Conservation (phyloP, 1,140 invertebrate species). For the Drosophila pseudoananassae region DNA sequence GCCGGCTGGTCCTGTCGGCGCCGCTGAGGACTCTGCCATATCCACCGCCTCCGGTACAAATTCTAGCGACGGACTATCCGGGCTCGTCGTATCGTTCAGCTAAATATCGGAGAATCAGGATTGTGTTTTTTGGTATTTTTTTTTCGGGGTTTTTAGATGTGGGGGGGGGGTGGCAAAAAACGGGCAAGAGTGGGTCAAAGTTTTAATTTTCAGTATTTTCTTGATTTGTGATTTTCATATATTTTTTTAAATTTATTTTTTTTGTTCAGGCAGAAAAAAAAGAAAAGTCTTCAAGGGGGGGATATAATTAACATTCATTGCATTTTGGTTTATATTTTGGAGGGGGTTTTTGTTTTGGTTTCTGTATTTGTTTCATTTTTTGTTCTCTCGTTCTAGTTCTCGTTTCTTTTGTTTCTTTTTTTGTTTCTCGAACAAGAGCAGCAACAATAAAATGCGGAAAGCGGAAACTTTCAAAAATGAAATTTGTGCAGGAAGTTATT, state of each 20-base stretch:
- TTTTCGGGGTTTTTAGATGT: background rate
- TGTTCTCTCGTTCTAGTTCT: background rate
- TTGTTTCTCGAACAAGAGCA: conserved; percentile 10
- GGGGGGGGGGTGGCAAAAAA: background rate
- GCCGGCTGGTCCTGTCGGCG: conserved; percentile 13
- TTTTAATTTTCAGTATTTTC: conserved; percentile 46
- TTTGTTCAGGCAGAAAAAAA: conserved; percentile 34
- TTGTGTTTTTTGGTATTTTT: conserved; percentile 19
- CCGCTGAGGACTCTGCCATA: background rate
- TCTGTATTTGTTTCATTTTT: conserved; percentile 29
- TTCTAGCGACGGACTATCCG: conserved; percentile 80
- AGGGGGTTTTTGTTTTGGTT: conserved; percentile 10
- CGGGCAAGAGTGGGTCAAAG: conserved; percentile 36
- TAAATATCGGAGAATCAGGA: conserved; percentile 60
- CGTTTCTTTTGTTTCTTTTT: conserved; percentile 19
- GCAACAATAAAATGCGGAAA: conserved; percentile 21
- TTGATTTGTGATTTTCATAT: conserved; percentile 2
- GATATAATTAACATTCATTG: conserved; percentile 30
- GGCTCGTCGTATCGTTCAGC: conserved; percentile 81
- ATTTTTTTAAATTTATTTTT: conserved; percentile 16
- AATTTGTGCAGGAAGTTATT: background rate
- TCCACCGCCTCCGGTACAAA: conserved; percentile 68
- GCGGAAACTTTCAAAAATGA: background rate
- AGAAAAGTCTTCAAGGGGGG: conserved; percentile 27
- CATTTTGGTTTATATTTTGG: conserved; percentile 16